These are phyloP conservation scores for Monochamus alternatus DNA, from an alignment of 2,888 invertebrate species.

Conservation along the genomic window DNA sequence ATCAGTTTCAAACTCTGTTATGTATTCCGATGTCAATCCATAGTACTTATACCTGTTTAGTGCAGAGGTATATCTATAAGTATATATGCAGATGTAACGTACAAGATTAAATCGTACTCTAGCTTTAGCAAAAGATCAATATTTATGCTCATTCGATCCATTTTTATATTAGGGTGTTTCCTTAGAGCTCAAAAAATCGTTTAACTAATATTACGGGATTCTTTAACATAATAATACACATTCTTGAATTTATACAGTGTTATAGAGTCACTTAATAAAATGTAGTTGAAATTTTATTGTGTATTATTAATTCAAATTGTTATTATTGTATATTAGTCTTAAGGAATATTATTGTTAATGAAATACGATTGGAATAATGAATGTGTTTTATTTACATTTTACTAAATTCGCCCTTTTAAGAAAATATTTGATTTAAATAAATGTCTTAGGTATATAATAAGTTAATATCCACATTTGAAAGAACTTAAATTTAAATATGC, in stretches of 20 bases:
- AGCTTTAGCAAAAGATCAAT: conserved; percentile 21
- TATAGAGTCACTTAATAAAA: conserved; percentile 16
- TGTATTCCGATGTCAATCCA: not conserved
- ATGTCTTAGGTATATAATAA: no score
- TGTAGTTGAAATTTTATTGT: conserved; percentile 15
- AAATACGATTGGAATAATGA: conserved; percentile 63
- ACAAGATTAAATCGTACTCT: conserved; percentile 29
- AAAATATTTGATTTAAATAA: no score
- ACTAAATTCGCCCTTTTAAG: not conserved
- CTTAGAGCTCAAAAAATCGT: not conserved
- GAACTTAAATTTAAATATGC: no score
- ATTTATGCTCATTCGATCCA: conserved; percentile 7
- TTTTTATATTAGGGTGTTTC: conserved; percentile 6
- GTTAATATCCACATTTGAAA: no score
- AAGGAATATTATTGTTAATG: conserved; percentile 61
- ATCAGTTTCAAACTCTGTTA: conserved; percentile 1
- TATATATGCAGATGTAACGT: conserved; percentile 25
- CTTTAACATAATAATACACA: conserved; percentile 5
- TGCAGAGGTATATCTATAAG: conserved; percentile 13
- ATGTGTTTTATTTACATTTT: conserved; percentile 33
- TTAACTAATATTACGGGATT: not conserved
- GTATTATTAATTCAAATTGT: conserved; percentile 10
- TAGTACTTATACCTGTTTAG: conserved; percentile 14
- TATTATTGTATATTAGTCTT: conserved; percentile 28
- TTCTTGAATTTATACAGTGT: conserved; percentile 4